Base-by-base conservation (phyloP, 1,140 invertebrate species). In the Neuroterus valhalla region DNA sequence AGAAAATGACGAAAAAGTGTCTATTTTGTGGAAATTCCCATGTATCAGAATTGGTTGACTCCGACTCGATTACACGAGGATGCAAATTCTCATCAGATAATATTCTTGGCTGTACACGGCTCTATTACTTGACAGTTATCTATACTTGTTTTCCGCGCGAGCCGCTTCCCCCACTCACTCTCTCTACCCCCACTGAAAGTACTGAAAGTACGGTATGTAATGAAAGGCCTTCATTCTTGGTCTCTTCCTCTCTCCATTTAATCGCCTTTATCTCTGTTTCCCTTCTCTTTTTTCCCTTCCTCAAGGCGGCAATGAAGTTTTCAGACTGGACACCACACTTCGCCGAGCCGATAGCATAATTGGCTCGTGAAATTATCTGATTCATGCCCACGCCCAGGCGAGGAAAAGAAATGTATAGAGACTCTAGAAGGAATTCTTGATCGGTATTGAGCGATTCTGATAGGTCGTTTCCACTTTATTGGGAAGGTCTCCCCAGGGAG, bases 31-130 rank as follows among this genome's bases (percentile, higher is more conserved):
- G 31, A 38, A 38, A 38, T 38, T 8, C 31, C 5, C 31, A 8
- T 38, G 1, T 10, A 38, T 8, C 0, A 1, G 31, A 38, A 38
- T 38, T 38, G 31, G 31, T 19, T n/a, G n/a, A n/a, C 17, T 48
- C 46, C 46, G 46, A 8, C 5, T 2, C 44, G 15, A 19, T 52
- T 15, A 14, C 55, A 38, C 23, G 23, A 14, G 44, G 19, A 70
- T 70, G 69, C 69, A 70, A 70, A 70, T 70, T 70, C 69, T 17
- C 44, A 70, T 70, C 69, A 50, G 69, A 70, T 70, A 70, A 66
- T 66, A n/a, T 2, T 15, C 55, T 5, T 11, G 55, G 5, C 55
- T 66, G 17, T 45, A 70, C 46, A 50, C 44, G 45, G 46, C 46
- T 70, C 46, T 70, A 52, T 70, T 70, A 52, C 44, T 70, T 48